Conservation (phyloP, 2,888 invertebrate genomes). For the Cheilosia grossa region DNA sequence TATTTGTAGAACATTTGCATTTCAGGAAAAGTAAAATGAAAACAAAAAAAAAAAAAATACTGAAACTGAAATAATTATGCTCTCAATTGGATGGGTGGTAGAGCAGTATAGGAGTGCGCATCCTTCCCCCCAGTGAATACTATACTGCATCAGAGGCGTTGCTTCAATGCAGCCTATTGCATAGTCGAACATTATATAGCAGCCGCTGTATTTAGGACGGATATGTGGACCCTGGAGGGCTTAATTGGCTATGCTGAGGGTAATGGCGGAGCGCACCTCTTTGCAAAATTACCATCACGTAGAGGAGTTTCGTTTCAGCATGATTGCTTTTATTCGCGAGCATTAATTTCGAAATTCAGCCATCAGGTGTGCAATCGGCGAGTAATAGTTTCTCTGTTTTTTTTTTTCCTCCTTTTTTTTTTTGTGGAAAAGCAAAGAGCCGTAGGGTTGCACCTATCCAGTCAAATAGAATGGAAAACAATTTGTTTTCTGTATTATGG, state of each 20-base stretch:
- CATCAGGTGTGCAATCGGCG: conserved; percentile 52
- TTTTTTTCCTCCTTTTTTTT: conserved; percentile 5
- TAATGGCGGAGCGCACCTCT: conserved; percentile 39
- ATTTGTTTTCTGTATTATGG: conserved; percentile 18
- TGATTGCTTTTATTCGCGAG: conserved; percentile 34
- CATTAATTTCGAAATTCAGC: conserved; percentile 47
- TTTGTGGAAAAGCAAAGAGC: not conserved
- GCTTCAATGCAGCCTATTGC: conserved; percentile 20
- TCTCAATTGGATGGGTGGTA: conserved; percentile 43
- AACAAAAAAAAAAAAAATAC: conserved; percentile 28
- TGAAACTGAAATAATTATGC: conserved; percentile 51
- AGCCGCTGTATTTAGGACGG: conserved; percentile 35
- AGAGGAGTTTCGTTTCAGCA: conserved; percentile 25
- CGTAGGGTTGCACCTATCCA: conserved; percentile 5
- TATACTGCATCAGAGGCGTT: conserved; percentile 1
- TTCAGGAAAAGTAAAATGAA: conserved; percentile 3
- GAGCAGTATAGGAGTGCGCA: not conserved
- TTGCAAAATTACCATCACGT: conserved; percentile 48
- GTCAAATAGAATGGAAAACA: conserved; percentile 24
- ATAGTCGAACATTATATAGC: conserved; percentile 17
- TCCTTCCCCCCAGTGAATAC: not conserved
- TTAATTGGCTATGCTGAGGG: conserved; percentile 42
- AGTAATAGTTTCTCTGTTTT: conserved; percentile 13
- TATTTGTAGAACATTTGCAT: conserved; percentile 26
- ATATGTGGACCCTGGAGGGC: conserved; percentile 31